Base-by-base conservation (phyloP, 2,797 vertebrate species). In the Schizopygopsis pylzovi region DNA sequence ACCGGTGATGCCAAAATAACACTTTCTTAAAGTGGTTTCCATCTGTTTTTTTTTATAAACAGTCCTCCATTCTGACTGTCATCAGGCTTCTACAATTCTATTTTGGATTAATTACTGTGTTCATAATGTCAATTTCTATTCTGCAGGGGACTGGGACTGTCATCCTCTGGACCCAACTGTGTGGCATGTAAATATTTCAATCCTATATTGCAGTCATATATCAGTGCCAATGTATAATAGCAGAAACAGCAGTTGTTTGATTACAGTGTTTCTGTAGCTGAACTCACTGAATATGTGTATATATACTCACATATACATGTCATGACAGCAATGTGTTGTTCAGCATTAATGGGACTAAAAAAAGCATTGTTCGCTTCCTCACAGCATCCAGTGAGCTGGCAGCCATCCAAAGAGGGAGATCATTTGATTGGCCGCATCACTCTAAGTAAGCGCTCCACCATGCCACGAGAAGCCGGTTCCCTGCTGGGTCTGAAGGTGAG, bases 361-460 rank as follows among this genome's bases (percentile, higher is more conserved):
- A 76, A 76, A 49, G 67, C 39, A 37, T 49, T 65, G 63, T 87
- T 73, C 11, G 54, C 59, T 83, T 84, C 45, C 89, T 87, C 80
- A 89, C 90, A 99, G 98, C 97, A 99, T 95, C 98, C 98, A 10
- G 97, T 99, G 79, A 97, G 98, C 86, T 99, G 98, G 98, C 98
- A 99, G 86, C 98, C 97, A 65, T 99, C 98, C 90, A 99, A 99
- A 95, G 98, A 99, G 89, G 98, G 98, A 2, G 98, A 99, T 93
- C 96, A 98, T 92, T 94, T 99, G 91, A 99, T 99, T 70, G 98
- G 98, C 87, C 97, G 97, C 90, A 99, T 99, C 93, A 97, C 98
- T 87, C 94, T 99, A 86, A 99, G 99, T 93, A 99, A 99, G 94
- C 96, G 97, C 94, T 97, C 98, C 68, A 98, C 97, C 56, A 95